phyloP scores from a whole-genome alignment of 2,113 vertebrate genomes.

The Marmota monax region DNA sequence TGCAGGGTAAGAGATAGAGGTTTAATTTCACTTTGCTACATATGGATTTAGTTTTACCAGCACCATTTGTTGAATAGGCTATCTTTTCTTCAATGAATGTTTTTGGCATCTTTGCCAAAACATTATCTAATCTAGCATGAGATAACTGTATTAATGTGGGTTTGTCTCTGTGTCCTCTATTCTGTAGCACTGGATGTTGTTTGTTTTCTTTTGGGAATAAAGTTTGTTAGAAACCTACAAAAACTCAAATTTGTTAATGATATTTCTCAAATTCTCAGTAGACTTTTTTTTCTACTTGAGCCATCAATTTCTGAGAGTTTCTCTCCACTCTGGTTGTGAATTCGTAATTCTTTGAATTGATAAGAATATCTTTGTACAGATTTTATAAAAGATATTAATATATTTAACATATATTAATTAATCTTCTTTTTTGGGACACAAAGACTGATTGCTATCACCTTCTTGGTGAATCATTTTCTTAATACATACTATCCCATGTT shows the following conservation, averaged over 20 bases:
- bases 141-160: too few species aligned
- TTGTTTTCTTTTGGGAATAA: background rate
- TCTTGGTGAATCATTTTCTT: background rate
- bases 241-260: background rate
- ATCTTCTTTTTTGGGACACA: background rate
- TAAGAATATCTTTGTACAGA: background rate
- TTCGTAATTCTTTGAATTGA: background rate
- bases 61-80: too few species aligned
- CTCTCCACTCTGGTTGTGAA: background rate
- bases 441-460: background rate
- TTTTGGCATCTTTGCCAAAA: too few species aligned
- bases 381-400: too few species aligned
- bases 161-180: too few species aligned
- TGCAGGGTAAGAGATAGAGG: too few species aligned
- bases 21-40: too few species aligned
- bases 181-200: background rate
- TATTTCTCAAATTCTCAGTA: background rate
- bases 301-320: background rate
- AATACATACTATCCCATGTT: background rate
- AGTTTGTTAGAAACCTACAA: background rate
- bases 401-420: background rate
- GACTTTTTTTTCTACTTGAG: background rate
- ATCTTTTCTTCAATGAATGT: too few species aligned
- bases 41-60: too few species aligned
- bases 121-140: too few species aligned